phyloP scores from a whole-genome alignment of 2,797 vertebrate species.

The Lates japonicus region DNA sequence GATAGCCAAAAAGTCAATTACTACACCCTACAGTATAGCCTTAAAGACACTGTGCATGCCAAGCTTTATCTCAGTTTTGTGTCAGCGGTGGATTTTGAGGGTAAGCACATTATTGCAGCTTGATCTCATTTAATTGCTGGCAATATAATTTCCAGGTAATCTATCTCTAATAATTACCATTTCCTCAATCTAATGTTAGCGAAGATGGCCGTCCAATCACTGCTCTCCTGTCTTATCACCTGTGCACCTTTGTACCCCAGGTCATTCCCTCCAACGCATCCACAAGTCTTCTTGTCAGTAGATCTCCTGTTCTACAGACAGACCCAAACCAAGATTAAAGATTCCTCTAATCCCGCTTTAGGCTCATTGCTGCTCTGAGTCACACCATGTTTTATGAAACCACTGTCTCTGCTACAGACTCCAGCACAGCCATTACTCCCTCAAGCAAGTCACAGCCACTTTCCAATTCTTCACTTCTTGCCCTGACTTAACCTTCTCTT shows the following conservation, averaged over 20 bases:
- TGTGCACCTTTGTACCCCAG: neutral
- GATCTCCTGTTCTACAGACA: neutral
- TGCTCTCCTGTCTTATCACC: neutral
- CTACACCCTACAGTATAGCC: neutral
- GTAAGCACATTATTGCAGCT: neutral
- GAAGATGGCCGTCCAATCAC: neutral
- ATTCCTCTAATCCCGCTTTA: slow-evolving; percentile 26
- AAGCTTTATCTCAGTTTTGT: neutral
- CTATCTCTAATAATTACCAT: neutral
- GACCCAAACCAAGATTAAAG: slow-evolving; percentile 27
- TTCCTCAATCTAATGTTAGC: neutral
- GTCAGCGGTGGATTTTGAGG: neutral
- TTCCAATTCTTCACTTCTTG: slow-evolving; percentile 23
- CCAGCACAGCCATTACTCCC: slow-evolving; percentile 4
- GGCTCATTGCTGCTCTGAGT: slow-evolving; percentile 39
- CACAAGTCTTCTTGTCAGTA: neutral
- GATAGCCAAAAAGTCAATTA: slow-evolving; percentile 30
- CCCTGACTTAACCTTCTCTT: slow-evolving; percentile 26
- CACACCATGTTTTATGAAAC: slow-evolving; percentile 49
- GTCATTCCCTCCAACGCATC: slow-evolving; percentile 6
- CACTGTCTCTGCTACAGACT: slow-evolving; percentile 23
- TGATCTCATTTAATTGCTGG: neutral
- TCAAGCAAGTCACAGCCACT: slow-evolving; percentile 8
- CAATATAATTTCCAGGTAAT: neutral
- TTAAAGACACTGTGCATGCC: slow-evolving; percentile 5